Conservation (phyloP, 2,797 vertebrate species). For the Euphonia xanthogaster region DNA sequence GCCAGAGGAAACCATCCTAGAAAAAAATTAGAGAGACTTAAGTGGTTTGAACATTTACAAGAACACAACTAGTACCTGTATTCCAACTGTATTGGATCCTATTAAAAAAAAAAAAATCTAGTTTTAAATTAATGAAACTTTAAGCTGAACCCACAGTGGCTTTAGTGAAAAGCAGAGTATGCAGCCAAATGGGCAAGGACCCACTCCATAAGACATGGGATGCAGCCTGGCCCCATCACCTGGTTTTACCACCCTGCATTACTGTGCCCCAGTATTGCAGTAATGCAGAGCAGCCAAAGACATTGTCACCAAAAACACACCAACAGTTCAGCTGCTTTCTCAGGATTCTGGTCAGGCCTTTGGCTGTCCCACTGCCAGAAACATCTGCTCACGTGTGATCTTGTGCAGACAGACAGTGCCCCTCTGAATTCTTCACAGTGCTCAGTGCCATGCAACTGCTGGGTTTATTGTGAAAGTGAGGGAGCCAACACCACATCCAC, state of each 20-base stretch:
- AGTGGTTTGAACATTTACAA: neutral
- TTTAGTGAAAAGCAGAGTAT: neutral
- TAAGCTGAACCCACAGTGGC: neutral
- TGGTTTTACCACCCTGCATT: neutral
- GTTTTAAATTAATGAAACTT: neutral
- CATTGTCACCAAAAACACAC: neutral
- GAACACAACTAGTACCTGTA: neutral
- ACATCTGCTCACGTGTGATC: fast-evolving
- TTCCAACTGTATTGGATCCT: neutral
- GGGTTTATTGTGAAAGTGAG: neutral
- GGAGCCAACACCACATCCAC: neutral
- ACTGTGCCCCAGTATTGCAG: neutral
- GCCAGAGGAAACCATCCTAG: neutral
- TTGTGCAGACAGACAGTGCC: neutral
- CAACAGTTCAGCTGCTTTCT: neutral
- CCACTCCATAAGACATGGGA: fast-evolving
- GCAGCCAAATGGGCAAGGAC: neutral
- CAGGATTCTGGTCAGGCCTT: neutral
- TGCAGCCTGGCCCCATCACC: neutral
- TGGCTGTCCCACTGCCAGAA: neutral
- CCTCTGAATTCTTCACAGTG: neutral
- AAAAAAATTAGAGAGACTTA: neutral
- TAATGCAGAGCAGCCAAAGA: neutral
- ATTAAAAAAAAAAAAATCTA: neutral
- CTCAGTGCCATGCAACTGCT: neutral